Evolutionary conservation across 2,888 invertebrate genomes (phyloP).

Genomic region (Pemphredon lugubris): DNA sequence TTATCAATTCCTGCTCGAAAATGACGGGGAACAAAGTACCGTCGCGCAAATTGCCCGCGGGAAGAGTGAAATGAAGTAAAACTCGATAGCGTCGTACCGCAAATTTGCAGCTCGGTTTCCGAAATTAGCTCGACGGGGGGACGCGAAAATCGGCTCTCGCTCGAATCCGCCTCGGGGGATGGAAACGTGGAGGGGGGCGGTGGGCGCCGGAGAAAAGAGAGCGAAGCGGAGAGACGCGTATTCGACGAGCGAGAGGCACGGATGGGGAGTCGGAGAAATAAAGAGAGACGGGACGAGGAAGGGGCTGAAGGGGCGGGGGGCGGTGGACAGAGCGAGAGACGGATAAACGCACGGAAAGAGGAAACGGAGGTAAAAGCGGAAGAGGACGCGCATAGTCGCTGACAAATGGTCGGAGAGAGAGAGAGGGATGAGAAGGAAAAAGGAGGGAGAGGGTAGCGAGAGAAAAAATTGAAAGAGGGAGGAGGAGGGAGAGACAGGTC

Average conservation of each 20-base stretch:
- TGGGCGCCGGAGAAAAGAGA: background rate
- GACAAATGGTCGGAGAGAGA: too few relatives aligned
- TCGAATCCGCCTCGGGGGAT: conserved; percentile 54
- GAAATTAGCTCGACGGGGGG: conserved; percentile 63
- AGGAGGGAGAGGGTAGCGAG: background rate
- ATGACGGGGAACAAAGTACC: conserved; percentile 33
- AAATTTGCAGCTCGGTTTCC: conserved; percentile 66
- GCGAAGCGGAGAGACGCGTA: background rate
- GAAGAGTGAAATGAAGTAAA: conserved; percentile 55
- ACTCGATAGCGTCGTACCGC: conserved; percentile 65
- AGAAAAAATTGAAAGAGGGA: background rate
- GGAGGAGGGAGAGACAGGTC: background rate
- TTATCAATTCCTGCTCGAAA: conserved; percentile 29
- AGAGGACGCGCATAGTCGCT: too few relatives aligned
- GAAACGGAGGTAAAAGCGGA: background rate
- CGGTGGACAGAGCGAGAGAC: background rate
- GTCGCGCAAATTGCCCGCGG: conserved; percentile 52
- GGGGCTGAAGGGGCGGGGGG: background rate
- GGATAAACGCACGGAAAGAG: background rate
- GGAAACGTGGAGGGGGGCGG: conserved; percentile 21
- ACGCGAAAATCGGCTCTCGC: conserved; percentile 61
- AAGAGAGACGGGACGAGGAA: background rate
- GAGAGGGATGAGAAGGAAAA: background rate
- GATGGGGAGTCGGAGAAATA: conserved; percentile 1
- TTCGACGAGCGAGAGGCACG: background rate